Base-by-base conservation (phyloP, 2,113 vertebrate species). In the Cynocephalus volans region DNA sequence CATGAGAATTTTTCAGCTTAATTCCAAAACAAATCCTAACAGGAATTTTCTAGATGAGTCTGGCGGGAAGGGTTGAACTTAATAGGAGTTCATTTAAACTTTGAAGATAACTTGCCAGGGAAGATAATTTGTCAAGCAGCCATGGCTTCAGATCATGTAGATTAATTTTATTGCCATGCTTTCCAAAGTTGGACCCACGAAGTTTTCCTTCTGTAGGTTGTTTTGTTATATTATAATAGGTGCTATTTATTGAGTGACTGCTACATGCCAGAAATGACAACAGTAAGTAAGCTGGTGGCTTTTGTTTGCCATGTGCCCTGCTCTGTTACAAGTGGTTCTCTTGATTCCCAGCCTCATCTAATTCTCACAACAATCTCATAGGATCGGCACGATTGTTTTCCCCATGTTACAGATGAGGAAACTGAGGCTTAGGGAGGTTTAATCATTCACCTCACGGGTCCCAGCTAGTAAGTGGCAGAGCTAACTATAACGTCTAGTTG, bases 401-500 rank as follows among this genome's bases (percentile, higher is more conserved):
- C 73, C 18, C 4, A 0, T 14, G 18, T 60, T 73, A 1, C 13
- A 24, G 45, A 10, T 19, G 50, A 48, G 62, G 24, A 73, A 8
- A 5, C 6, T 0, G 24, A 31, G 67, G 88, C 54, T 0, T 6
- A 3, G 33, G 36, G 81, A 31, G 36, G 26, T n/a, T 41, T n/a
- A 7, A 5, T 21, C 7, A 11, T 7, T 18, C 2, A 8, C 62
- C 31, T 69, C 48, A 0, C 0, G 0, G 4, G 31, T 54, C 52
- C 0, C 23, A n/a, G 76, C 52, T 12, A 12, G 56, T 1, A 0
- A 17, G 36, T 14, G 3, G 28, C 69, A 15, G 52, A 5, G 8
- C 50, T 19, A 0, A 2, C 13, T 4, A 0, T 7, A 19, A 12
- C 5, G 8, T 10, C n/a, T 8, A 3, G 11, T 50, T n/a, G 58